Evolutionary conservation across 2,888 invertebrate species (phyloP).

Genomic region (Hetaerina titia): DNA sequence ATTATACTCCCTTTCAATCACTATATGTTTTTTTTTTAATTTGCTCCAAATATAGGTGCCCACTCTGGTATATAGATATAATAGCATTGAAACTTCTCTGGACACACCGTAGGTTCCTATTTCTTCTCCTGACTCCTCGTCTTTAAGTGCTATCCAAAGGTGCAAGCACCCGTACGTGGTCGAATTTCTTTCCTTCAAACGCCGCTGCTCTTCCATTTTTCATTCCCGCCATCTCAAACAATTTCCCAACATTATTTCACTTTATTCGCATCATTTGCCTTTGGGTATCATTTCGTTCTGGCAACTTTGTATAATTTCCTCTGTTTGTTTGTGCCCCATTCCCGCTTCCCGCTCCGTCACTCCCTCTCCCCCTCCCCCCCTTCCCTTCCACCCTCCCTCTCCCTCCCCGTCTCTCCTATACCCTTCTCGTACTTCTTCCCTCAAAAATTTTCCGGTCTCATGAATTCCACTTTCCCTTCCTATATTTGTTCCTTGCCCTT

Average conservation of each 20-base stretch:
- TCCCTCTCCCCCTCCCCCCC: not conserved
- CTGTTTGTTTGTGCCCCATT: not conserved
- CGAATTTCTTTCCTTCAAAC: not conserved
- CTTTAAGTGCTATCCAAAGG: not conserved
- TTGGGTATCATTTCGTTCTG: not conserved
- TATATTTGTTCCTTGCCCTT: not conserved
- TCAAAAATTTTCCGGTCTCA: not conserved
- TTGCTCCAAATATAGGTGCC: no score
- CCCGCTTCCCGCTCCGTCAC: not conserved
- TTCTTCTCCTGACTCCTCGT: not conserved
- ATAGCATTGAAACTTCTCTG: no score
- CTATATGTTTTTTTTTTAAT: no score
- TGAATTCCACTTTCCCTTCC: not conserved
- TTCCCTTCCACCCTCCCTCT: not conserved
- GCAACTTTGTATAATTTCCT: conserved; percentile 7
- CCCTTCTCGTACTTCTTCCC: not conserved
- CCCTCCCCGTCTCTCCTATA: not conserved
- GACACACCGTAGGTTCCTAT: not conserved
- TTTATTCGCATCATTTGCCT: conserved; percentile 13
- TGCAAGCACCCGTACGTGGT: not conserved
- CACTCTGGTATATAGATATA: no score
- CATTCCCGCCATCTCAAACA: not conserved
- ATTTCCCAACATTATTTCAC: not conserved
- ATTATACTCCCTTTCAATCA: no score
- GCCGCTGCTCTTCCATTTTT: not conserved